Base-by-base conservation (phyloP, 2,888 invertebrate species). In the Chaitophorus viminalis region DNA sequence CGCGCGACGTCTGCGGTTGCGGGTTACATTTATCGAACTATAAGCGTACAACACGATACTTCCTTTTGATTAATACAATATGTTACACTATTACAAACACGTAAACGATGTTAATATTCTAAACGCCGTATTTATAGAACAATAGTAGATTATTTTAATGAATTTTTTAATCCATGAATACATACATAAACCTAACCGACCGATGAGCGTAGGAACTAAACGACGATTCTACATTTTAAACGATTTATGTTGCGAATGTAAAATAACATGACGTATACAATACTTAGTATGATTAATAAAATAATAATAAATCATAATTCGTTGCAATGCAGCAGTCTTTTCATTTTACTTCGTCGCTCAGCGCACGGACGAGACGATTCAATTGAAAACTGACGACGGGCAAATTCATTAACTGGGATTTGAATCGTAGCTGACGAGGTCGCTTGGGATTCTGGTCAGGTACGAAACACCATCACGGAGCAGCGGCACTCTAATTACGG, bases 391-490 rank as follows among this genome's bases (percentile, higher is more conserved):
- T 65, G 77, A 68, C 70, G 78, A 70, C 78, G 68, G 70, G 36
- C 78, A 74, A 79, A 78, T 87, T 79, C 79, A 87, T 87, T 87
- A 87, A 87, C 78, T 21, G 79, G 86, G 86, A 87, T 87, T 87
- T 70, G 86, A 87, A 87, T 79, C 84, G 76, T 76, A 76, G 84
- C 76, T 46, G 75, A 84, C 76, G 74, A 31, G 78, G 31, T 60
- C 79, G 86, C 79, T 87, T 36, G 74, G 79, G 29, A 87, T 79
- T 87, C 86, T 33, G 74, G 79, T 87, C 86, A 87, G 86, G 86
- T 87, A 87, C 79, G 84, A 46, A 74, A 84, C 46, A 25, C 39
- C 39, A 36, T 6, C n/a, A n/a, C n/a, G n/a, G n/a, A n/a, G n/a
- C n/a, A 60, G 52, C 86, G 31, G 72, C 72, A 39, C 86, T 87